phyloP scores from a whole-genome alignment of 1,140 invertebrate genomes.

The Musca domestica region DNA sequence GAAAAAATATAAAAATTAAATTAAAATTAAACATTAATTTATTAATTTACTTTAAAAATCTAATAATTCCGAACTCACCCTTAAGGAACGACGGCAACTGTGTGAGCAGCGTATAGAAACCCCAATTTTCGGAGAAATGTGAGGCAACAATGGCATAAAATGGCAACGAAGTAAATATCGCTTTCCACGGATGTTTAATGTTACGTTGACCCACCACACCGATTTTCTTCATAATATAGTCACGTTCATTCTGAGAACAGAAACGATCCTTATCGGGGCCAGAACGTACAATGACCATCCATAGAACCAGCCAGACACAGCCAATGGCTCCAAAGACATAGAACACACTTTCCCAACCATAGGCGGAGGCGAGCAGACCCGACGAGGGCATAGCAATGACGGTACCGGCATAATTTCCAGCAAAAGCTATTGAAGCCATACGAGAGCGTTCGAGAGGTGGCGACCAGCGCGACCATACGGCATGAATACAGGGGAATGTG shows the following conservation, averaged over 20 bases:
- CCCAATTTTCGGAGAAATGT: slow-evolving; percentile 95
- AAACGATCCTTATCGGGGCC: slow-evolving; percentile 72
- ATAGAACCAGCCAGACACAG: slow-evolving; percentile 68
- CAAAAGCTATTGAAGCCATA: slow-evolving; percentile 75
- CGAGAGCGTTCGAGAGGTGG: slow-evolving; percentile 78
- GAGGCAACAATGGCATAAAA: slow-evolving; percentile 89
- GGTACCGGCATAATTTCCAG: slow-evolving; percentile 79
- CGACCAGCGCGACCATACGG: slow-evolving; percentile 86
- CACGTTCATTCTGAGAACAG: slow-evolving; percentile 72
- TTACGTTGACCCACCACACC: slow-evolving; percentile 45
- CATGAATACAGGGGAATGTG: slow-evolving; percentile 86
- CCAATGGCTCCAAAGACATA: slow-evolving; percentile 81
- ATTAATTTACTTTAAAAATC: neutral
- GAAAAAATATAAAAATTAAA: slow-evolving; percentile 35
- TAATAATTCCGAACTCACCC: slow-evolving; percentile 57
- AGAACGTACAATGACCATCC: slow-evolving; percentile 72
- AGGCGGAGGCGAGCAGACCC: slow-evolving; percentile 67
- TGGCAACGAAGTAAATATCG: slow-evolving; percentile 76
- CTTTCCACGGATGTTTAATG: slow-evolving; percentile 73
- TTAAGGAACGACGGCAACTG: slow-evolving; percentile 89
- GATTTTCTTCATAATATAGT: slow-evolving; percentile 67
- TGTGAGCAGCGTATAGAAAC: slow-evolving; percentile 89
- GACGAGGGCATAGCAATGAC: slow-evolving; percentile 77
- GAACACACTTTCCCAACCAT: slow-evolving; percentile 85
- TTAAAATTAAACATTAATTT: slow-evolving; percentile 1